These are phyloP conservation scores for Typhlichthys subterraneus DNA, from an alignment of 2,797 vertebrate species.

Conservation along the genomic window DNA sequence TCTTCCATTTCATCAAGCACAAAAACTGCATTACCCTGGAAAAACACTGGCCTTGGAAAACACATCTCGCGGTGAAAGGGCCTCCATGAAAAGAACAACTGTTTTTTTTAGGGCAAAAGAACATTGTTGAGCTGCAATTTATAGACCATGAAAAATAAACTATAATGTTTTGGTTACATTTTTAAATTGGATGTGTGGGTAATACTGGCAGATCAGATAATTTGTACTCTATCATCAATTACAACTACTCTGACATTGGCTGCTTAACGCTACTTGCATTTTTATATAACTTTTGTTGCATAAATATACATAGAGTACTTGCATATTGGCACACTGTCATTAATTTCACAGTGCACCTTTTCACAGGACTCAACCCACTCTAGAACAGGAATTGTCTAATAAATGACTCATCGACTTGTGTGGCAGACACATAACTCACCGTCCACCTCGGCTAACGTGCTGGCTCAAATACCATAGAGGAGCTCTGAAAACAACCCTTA, in stretches of 20 bases:
- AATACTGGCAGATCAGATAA: not conserved
- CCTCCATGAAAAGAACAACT: slow-evolving; percentile 10
- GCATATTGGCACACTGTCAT: not conserved
- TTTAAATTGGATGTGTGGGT: not conserved
- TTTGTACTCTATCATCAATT: not conserved
- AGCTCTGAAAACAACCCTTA: slow-evolving; percentile 77
- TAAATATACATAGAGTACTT: no score
- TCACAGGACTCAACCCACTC: slow-evolving; percentile 6
- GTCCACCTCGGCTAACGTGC: slow-evolving; percentile 61
- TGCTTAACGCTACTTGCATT: no score
- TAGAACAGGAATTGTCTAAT: slow-evolving; percentile 1
- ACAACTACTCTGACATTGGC: not conserved
- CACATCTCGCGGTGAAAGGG: not conserved
- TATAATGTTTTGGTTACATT: slow-evolving; percentile 11
- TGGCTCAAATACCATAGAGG: slow-evolving; percentile 65
- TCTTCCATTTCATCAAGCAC: slow-evolving; percentile 19
- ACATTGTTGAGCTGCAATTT: slow-evolving; percentile 12
- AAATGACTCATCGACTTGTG: slow-evolving; percentile 57
- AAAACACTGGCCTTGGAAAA: slow-evolving; percentile 10
- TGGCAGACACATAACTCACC: slow-evolving; percentile 50
- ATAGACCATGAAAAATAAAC: slow-evolving; percentile 32
- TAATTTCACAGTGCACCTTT: slow-evolving; percentile 3
- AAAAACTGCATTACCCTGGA: slow-evolving; percentile 6
- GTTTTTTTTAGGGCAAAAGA: not conserved
- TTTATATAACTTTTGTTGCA: no score